These are phyloP conservation scores for Tauraco erythrolophus DNA, from an alignment of 2,113 vertebrate genomes.

Conservation along the genomic window DNA sequence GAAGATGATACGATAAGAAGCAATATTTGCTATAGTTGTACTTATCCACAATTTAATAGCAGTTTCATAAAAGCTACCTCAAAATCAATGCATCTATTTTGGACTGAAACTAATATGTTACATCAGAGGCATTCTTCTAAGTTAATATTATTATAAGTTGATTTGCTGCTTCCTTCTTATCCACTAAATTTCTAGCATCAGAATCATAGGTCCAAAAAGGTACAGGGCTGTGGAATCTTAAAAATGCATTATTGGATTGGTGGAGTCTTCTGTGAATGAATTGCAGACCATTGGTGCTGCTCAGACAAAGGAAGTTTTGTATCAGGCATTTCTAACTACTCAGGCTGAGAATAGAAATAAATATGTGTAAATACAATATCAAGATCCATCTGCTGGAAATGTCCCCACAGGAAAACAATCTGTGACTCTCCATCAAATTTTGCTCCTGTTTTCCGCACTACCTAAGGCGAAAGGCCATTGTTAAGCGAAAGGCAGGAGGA, in stretches of 20 bases:
- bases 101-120: conserved; percentile 7
- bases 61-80: neutral
- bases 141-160: neutral
- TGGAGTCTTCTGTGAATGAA: neutral
- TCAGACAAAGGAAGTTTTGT: neutral
- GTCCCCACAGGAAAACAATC: neutral
- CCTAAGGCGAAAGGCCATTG: neutral
- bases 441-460: neutral
- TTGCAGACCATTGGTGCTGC: neutral
- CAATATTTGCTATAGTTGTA: neutral
- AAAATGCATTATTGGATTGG: neutral
- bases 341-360: neutral
- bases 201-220: neutral
- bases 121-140: neutral
- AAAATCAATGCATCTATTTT: neutral
- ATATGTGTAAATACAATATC: neutral
- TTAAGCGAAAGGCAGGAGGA: neutral
- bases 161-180: neutral
- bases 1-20: conserved; percentile 1
- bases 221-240: neutral
- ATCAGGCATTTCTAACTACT: neutral
- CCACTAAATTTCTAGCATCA: neutral
- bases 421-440: neutral
- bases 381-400: neutral
- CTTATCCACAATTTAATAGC: neutral